Percentiles rank a stretch among this genome's conserved stretches.
Evolutionary conservation across 2,113 vertebrate genomes (phyloP).

Genomic region (Gorsachius goisagi): DNA sequence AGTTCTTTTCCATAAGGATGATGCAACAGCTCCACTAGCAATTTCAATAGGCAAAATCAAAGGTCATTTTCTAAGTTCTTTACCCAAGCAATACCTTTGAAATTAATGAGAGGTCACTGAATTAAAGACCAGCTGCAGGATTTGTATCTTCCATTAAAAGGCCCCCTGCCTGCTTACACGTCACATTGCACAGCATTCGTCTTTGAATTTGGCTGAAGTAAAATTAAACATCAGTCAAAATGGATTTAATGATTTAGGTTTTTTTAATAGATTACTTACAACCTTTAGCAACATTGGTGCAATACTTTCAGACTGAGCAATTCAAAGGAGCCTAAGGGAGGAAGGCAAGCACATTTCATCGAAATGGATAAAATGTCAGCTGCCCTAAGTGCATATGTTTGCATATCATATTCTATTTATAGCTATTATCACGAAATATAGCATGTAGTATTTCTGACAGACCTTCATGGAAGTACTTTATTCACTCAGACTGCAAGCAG

Average conservation of each 20-base stretch:
- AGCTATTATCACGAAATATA: not conserved
- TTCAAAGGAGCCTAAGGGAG: not conserved
- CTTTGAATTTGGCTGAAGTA: not conserved
- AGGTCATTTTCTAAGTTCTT: not conserved
- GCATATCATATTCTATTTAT: not conserved
- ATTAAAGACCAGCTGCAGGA: not conserved
- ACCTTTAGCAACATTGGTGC: not conserved
- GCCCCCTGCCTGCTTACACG: not conserved
- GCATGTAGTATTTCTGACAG: not conserved
- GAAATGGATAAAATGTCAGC: not conserved
- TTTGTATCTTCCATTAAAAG: not conserved
- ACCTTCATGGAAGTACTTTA: not conserved
- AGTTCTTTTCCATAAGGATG: not conserved
- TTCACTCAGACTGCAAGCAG: not conserved
- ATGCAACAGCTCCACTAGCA: not conserved
- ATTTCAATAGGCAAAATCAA: not conserved
- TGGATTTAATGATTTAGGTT: not conserved
- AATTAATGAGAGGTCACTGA: not conserved
- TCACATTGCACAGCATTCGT: not conserved
- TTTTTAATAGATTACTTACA: not conserved
- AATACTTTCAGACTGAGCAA: not conserved
- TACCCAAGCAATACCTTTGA: not conserved
- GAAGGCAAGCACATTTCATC: not conserved
- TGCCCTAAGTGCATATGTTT: not conserved
- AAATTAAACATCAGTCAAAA: not conserved